Conservation (phyloP, 2,797 vertebrate genomes). For the Tenualosa thibaudeaui region DNA sequence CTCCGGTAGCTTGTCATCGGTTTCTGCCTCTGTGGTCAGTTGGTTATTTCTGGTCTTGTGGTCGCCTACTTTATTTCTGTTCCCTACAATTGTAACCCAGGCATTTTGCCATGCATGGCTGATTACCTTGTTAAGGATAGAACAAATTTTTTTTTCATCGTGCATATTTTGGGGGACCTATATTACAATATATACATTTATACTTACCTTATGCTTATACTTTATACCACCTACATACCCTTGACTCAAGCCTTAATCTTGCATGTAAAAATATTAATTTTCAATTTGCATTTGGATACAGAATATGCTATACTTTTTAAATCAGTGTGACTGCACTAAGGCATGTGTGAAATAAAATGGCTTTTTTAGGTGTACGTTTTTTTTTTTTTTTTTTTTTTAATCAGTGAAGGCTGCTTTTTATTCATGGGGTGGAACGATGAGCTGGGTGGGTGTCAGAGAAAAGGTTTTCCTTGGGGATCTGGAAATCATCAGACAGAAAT, state of each 20-base stretch:
- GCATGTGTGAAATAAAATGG: slow-evolving; percentile 5
- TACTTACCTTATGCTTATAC: too few species aligned
- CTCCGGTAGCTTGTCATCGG: slow-evolving; percentile 30
- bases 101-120: slow-evolving; percentile 31
- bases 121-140: not conserved
- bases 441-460: not conserved
- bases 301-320: not conserved
- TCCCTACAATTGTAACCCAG: slow-evolving; percentile 53
- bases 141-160: not conserved
- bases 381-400: not conserved
- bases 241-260: not conserved
- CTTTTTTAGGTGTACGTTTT: not conserved
- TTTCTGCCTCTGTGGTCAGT: slow-evolving; percentile 40
- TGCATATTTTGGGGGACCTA: not conserved
- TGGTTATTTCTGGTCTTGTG: slow-evolving; percentile 64
- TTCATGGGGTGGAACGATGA: not conserved
- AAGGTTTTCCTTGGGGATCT: slow-evolving; percentile 17
- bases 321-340: not conserved
- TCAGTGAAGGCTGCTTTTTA: not conserved
- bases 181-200: not conserved
- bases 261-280: not conserved
- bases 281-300: not conserved
- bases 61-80: slow-evolving; percentile 64
- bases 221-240: not conserved
- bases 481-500: slow-evolving; percentile 42